Evolutionary conservation across 1,140 invertebrate genomes (phyloP).

Genomic region (Chironomus tepperi): DNA sequence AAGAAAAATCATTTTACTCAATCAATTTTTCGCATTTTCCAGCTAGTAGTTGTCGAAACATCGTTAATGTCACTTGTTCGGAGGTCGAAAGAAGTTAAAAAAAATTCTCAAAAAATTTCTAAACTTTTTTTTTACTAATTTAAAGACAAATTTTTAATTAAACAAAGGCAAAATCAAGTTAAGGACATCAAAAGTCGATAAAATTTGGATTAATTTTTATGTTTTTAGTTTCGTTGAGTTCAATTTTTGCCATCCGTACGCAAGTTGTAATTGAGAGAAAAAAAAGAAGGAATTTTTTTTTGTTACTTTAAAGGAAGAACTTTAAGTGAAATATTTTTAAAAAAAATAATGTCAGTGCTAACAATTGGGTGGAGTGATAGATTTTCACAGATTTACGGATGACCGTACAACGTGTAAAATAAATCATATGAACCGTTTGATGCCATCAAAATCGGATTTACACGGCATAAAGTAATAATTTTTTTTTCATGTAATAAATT

Average conservation of each 20-base stretch:
- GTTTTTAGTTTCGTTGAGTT: no score
- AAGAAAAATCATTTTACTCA: no score
- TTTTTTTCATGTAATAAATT: no score
- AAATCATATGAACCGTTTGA: no score
- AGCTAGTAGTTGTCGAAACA: conserved; percentile 6
- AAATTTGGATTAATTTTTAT: no score
- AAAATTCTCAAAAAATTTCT: neutral
- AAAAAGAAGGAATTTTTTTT: neutral
- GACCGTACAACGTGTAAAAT: no score
- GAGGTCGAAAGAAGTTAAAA: neutral
- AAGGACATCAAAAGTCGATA: no score
- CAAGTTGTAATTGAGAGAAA: neutral
- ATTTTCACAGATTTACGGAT: neutral
- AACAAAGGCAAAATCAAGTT: no score
- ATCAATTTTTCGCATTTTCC: neutral
- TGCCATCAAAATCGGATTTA: no score
- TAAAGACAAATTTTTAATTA: no score
- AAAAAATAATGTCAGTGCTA: neutral
- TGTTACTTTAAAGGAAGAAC: neutral
- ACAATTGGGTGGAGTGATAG: conserved; percentile 2
- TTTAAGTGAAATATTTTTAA: neutral
- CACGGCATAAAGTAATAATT: no score
- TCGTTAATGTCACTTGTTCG: neutral
- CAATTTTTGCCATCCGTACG: neutral
- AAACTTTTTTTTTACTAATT: neutral